Evolutionary conservation across 1,140 invertebrate genomes (phyloP).

Genomic region (Heliconius nattereri): DNA sequence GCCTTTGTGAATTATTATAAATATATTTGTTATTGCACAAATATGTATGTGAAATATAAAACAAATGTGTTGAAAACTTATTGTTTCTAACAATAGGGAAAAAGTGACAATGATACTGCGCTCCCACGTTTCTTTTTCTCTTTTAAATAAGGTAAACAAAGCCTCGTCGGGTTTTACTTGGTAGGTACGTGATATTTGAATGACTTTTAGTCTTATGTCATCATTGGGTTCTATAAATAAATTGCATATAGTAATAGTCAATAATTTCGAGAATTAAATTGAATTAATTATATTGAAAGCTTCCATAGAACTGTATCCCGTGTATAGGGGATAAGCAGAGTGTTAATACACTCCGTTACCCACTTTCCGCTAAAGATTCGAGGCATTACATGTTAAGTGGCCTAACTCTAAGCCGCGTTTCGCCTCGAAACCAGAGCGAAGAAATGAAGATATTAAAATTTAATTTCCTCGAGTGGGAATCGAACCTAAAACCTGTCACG

Average conservation of each 20-base stretch:
- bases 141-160: constrained; percentile 30
- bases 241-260: neutral
- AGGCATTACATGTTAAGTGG: too few relatives aligned
- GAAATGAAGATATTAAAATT: too few relatives aligned
- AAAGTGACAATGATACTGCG: constrained; percentile 38
- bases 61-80: constrained; percentile 67
- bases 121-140: constrained; percentile 38
- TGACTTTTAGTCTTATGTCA: constrained; percentile 5
- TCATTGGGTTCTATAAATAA: neutral
- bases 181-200: constrained; percentile 12
- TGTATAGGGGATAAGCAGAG: too few relatives aligned
- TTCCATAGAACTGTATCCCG: too few relatives aligned
- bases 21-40: constrained; percentile 71
- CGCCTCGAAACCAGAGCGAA: too few relatives aligned
- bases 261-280: neutral
- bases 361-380: too few relatives aligned
- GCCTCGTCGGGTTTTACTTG: constrained; percentile 24
- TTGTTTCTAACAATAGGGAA: constrained; percentile 48
- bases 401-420: rapidly evolving
- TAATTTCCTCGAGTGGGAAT: too few relatives aligned
- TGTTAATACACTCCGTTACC: too few relatives aligned
- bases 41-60: constrained; percentile 54
- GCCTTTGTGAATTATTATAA: constrained; percentile 75
- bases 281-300: neutral
- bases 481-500: too few relatives aligned